Conservation (phyloP, 2,113 vertebrate species). For the Scolopax mira region DNA sequence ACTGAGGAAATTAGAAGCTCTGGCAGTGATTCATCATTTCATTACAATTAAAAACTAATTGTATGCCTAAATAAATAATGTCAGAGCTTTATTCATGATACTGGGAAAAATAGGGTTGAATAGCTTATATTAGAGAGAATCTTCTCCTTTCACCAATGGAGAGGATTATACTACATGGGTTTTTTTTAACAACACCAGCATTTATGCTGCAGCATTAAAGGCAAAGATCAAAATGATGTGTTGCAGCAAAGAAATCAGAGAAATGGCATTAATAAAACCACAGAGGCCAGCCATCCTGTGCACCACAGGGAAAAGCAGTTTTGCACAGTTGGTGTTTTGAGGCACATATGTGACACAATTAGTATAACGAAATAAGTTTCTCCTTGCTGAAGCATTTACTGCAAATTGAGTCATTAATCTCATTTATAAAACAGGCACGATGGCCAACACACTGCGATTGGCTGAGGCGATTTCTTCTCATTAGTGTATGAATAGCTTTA, state of each 20-base stretch:
- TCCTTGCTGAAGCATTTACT: constrained; percentile 50
- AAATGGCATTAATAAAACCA: constrained; percentile 52
- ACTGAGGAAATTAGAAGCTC: constrained; percentile 43
- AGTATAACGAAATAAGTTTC: constrained; percentile 67
- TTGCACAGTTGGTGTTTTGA: constrained; percentile 48
- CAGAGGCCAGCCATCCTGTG: neutral
- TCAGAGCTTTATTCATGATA: constrained; percentile 33
- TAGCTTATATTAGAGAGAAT: neutral
- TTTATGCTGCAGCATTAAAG: constrained; percentile 12
- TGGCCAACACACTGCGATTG: neutral
- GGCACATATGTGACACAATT: constrained; percentile 59
- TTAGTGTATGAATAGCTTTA: neutral
- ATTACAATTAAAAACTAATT: constrained; percentile 73
- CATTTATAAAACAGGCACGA: constrained; percentile 58
- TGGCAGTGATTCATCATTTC: constrained; percentile 46
- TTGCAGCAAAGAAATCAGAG: constrained; percentile 5
- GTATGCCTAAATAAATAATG: constrained; percentile 58
- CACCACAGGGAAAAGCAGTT: constrained; percentile 39
- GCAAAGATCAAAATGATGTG: constrained; percentile 47
- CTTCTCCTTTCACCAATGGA: neutral
- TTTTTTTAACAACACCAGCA: constrained; percentile 25
- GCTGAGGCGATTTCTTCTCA: neutral
- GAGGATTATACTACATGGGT: neutral
- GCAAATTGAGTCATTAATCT: constrained; percentile 70
- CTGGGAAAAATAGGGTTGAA: neutral